Evolutionary conservation across 2,888 invertebrate species (phyloP), one percentile per base, ranked within the genome.

Genomic region (Tetranychus truncatus): DNA sequence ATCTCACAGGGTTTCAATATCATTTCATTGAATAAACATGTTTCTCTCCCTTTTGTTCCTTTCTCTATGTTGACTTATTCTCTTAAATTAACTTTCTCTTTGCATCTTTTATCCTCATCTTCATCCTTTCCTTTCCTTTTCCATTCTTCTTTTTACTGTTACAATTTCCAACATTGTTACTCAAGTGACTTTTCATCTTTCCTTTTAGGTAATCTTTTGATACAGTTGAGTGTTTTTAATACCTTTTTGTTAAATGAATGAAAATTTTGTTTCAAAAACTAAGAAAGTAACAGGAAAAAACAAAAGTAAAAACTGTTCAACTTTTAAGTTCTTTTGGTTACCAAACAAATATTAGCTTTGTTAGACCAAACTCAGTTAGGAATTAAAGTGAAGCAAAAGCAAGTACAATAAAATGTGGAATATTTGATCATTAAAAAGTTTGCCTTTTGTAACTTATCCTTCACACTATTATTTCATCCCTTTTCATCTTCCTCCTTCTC

Each of bases 11-110:
- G 55, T 55, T 55, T 55, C 55, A 55, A 55, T 55, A 55, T 55
- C 55, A 55, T 55, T 55, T 55, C 55, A 55, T 55, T 15, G 55
- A 55, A 15, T 55, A 15, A 55, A 15, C 9, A 15, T 69, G 7
- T 24, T 18, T 24, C 69, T 69, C 34, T 69, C 69, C 8, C 69
- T 69, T n/a, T 69, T 69, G 15, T 34, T 69, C 9, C 69, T 69
- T 69, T 69, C 18, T 24, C 34, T 69, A 18, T 34, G 34, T 34
- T 34, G 34, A 34, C 34, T 34, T 34, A 11, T 69, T 24, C 69
- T 24, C 69, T 69, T 24, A 34, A 24, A 21, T 69, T 34, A 24
- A 21, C 34, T 24, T 20, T 24, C 34, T 72, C 72, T 72, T 72
- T 72, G 15, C 44, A 24, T 72, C 72, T 9, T 15, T 15, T 72